Evolutionary conservation across 2,797 vertebrate genomes (phyloP).

Genomic region (Threskiornis aethiopicus): DNA sequence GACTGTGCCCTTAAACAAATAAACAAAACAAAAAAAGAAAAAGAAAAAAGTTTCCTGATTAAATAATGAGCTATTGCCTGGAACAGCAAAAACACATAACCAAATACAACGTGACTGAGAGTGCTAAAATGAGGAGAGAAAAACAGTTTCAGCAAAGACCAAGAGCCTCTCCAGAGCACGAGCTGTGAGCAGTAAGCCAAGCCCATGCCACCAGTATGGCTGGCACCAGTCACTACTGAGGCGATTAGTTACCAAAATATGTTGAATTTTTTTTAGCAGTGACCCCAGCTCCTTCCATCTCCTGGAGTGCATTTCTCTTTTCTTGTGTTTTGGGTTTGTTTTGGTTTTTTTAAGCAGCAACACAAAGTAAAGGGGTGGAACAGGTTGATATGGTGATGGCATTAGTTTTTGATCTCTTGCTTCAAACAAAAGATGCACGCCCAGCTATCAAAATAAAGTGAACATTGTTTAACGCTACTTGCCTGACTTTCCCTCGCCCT

Average conservation of each 20-base stretch:
- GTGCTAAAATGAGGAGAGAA: background rate
- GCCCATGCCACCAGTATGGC: background rate
- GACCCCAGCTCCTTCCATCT: background rate
- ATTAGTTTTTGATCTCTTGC: background rate
- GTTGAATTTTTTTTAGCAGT: background rate
- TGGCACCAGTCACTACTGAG: background rate
- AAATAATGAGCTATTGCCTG: conserved; percentile 29
- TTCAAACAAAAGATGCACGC: conserved; percentile 30
- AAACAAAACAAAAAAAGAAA: background rate
- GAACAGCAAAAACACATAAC: conserved; percentile 12
- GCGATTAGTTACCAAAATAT: background rate
- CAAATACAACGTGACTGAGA: background rate
- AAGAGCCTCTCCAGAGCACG: background rate
- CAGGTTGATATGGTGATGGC: background rate
- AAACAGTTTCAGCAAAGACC: background rate
- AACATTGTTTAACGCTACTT: background rate
- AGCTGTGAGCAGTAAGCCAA: background rate
- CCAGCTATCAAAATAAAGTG: conserved; percentile 37
- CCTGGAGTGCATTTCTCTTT: background rate
- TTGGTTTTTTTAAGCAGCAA: background rate
- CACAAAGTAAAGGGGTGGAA: background rate
- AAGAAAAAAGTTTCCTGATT: background rate
- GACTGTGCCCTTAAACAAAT: background rate
- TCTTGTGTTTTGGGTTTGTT: background rate
- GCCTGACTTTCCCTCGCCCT: background rate